These are phyloP conservation scores for Lemur catta DNA, from an alignment of 2,797 vertebrate species.

Conservation along the genomic window DNA sequence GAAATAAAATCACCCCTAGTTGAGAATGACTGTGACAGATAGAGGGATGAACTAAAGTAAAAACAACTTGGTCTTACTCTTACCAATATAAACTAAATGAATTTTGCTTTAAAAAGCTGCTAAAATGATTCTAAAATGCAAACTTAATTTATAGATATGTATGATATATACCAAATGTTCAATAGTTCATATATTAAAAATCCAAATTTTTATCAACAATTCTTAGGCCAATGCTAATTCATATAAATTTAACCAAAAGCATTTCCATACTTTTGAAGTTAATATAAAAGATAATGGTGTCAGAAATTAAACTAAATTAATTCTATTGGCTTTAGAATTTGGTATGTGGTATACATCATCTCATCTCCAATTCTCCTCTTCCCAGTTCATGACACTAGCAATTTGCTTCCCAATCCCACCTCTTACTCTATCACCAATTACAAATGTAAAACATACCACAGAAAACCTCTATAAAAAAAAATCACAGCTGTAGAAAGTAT, in stretches of 20 bases:
- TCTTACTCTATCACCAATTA: neutral
- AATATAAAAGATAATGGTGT: neutral
- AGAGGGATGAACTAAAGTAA: neutral
- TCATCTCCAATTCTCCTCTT: neutral
- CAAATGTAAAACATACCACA: neutral
- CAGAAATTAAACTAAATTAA: neutral
- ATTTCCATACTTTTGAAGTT: neutral
- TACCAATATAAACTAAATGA: neutral
- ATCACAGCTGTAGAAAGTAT: neutral
- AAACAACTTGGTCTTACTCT: neutral
- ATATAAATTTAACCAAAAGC: slow-evolving; percentile 31
- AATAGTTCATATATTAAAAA: neutral
- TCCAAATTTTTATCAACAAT: neutral
- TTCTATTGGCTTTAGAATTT: neutral
- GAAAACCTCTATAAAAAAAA: neutral
- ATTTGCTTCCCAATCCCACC: neutral
- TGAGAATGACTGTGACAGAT: neutral
- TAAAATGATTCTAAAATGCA: slow-evolving; percentile 12
- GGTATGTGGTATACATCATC: neutral
- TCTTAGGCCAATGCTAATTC: neutral
- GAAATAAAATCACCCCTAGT: neutral
- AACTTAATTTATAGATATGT: neutral
- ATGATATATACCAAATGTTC: neutral
- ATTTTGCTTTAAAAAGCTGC: neutral
- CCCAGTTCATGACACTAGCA: neutral